A percentile compares a stretch with the other conserved stretches of the same genome.
These are phyloP conservation scores for Chrysotoxum bicinctum DNA, from an alignment of 2,888 invertebrate genomes.

Conservation along the genomic window DNA sequence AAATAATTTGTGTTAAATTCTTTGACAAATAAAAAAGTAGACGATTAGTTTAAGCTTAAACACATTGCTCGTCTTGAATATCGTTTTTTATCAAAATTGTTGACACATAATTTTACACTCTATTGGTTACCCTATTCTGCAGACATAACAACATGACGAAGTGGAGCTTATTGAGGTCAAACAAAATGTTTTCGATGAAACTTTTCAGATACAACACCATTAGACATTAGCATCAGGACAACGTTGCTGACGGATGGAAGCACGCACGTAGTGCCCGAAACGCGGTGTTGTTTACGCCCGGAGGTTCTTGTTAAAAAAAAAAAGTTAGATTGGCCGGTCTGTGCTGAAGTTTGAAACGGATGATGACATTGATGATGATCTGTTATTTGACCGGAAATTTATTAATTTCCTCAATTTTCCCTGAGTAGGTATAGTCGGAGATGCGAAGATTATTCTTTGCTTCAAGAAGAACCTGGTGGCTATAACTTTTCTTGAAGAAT, in stretches of 20 bases:
- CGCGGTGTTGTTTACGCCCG: constrained; percentile 23
- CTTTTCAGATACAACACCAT: constrained; percentile 38
- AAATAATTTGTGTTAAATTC: no score
- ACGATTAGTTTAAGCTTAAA: no score
- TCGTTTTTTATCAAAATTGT: neutral
- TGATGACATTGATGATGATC: constrained; percentile 69
- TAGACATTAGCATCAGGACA: neutral
- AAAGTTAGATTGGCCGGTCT: constrained; percentile 44
- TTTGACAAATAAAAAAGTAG: no score
- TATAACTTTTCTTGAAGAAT: constrained; percentile 36
- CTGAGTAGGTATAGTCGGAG: neutral
- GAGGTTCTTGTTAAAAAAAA: constrained; percentile 11
- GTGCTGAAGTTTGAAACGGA: constrained; percentile 17
- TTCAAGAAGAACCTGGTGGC: neutral
- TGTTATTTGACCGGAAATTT: constrained; percentile 62
- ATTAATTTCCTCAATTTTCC: constrained; percentile 60
- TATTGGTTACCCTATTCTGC: constrained; percentile 25
- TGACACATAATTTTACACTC: constrained; percentile 7
- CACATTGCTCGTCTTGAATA: neutral
- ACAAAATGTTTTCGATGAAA: constrained; percentile 63
- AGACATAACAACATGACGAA: constrained; percentile 17
- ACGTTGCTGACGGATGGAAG: neutral
- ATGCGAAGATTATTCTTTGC: neutral
- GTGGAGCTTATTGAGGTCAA: constrained; percentile 61
- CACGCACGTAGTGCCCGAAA: constrained; percentile 28